A percentile compares a stretch with the other conserved stretches of the same genome.
These are phyloP conservation scores for Tokudaia tokunoshimensis DNA, from an alignment of 2,797 vertebrate genomes.

Conservation along the genomic window DNA sequence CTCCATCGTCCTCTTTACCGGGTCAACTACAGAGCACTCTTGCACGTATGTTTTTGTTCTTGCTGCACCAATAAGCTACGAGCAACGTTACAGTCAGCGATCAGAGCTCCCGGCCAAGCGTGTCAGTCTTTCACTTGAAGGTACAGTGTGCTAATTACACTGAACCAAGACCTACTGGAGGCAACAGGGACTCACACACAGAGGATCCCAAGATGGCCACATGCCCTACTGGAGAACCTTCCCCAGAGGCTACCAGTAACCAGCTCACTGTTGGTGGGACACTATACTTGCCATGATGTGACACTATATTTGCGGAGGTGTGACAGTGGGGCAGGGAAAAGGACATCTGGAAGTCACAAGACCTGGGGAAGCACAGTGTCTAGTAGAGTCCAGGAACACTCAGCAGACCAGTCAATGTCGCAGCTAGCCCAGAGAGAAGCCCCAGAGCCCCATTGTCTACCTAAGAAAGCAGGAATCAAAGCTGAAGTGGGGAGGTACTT, in stretches of 20 bases:
- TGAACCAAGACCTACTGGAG: not conserved
- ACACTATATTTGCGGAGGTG: rapidly evolving
- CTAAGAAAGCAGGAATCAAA: not conserved
- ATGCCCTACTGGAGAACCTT: not conserved
- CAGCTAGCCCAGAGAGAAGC: not conserved
- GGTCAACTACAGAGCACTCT: conserved; percentile 97
- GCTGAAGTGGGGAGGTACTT: rapidly evolving
- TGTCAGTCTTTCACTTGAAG: not conserved
- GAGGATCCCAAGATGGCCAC: not conserved
- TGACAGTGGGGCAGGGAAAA: not conserved
- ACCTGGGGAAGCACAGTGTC: not conserved
- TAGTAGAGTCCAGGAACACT: not conserved
- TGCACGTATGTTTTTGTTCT: conserved; percentile 96
- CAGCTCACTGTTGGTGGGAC: rapidly evolving
- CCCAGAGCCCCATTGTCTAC: not conserved
- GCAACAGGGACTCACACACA: not conserved
- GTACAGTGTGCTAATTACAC: conserved; percentile 3
- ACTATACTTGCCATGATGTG: rapidly evolving
- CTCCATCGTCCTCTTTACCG: conserved; percentile 93
- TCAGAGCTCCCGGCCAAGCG: not conserved
- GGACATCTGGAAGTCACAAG: not conserved
- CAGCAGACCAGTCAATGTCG: not conserved
- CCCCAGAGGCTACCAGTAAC: not conserved
- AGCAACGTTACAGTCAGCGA: conserved; percentile 63
- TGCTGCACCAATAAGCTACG: conserved; percentile 94